Percentiles rank a stretch among this genome's conserved stretches.
Evolutionary conservation across 2,888 invertebrate species (phyloP).

Genomic region (Ochropleura leucogaster): DNA sequence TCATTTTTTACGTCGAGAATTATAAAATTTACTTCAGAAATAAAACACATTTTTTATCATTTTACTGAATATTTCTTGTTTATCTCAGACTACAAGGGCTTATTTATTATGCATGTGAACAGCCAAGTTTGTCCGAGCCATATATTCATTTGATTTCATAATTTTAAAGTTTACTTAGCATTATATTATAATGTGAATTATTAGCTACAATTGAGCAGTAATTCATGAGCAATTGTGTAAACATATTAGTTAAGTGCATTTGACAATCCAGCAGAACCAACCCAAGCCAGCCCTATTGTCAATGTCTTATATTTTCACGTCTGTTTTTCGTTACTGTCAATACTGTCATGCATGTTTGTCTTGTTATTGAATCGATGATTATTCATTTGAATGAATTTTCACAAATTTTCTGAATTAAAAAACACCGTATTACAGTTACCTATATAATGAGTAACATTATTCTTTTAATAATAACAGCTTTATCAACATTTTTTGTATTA

Average conservation of each 20-base stretch:
- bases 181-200: too few relatives aligned
- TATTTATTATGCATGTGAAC: not conserved
- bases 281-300: not conserved
- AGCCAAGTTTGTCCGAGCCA: not conserved
- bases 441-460: slow-evolving; percentile 26
- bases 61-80: not conserved
- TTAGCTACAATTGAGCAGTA: too few relatives aligned
- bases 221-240: not conserved
- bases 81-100: not conserved
- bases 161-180: too few relatives aligned
- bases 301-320: not conserved
- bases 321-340: not conserved
- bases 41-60: not conserved
- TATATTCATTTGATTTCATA: not conserved
- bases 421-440: not conserved
- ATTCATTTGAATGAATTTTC: not conserved
- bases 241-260: not conserved
- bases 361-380: slow-evolving; percentile 24
- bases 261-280: not conserved
- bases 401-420: slow-evolving; percentile 31
- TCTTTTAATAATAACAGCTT: slow-evolving; percentile 26
- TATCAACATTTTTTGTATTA: slow-evolving; percentile 43
- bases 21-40: not conserved
- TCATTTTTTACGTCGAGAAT: not conserved
- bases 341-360: slow-evolving; percentile 3